These are phyloP conservation scores for Piscicola geometra DNA, from an alignment of 2,888 invertebrate species.

Conservation along the genomic window DNA sequence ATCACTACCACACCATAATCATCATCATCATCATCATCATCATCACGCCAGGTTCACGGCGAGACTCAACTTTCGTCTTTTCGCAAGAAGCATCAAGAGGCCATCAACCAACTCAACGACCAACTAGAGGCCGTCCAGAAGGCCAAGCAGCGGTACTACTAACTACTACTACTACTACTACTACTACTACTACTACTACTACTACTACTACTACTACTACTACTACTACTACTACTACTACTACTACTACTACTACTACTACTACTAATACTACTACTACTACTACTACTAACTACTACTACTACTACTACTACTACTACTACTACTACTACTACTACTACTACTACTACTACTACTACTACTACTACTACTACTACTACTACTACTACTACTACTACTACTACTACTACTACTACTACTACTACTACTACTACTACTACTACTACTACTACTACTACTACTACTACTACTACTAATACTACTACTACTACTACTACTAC, in stretches of 20 bases:
- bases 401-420: conserved; percentile 35
- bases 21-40: too few relatives aligned
- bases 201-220: conserved; percentile 12
- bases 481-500: conserved; percentile 30
- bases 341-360: conserved; percentile 37
- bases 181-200: conserved; percentile 9
- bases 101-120: conserved; percentile 97
- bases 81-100: conserved; percentile 99
- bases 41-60: conserved; percentile 86
- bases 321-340: conserved; percentile 37
- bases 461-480: conserved; percentile 32
- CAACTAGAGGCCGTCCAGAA: conserved; percentile 99
- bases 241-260: background rate
- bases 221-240: conserved; percentile 8
- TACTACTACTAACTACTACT: conserved; percentile 23
- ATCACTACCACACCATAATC: too few relatives aligned
- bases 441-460: conserved; percentile 37
- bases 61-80: conserved; percentile 92
- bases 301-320: conserved; percentile 37
- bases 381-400: conserved; percentile 8
- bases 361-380: conserved; percentile 35
- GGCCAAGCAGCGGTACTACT: conserved; percentile 88
- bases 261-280: conserved; percentile 21
- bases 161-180: conserved; percentile 1
- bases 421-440: conserved; percentile 37